Evolutionary conservation across 1,140 invertebrate genomes (phyloP), one percentile per base, ranked within the genome.

Genomic region (Drosophila virilis): DNA sequence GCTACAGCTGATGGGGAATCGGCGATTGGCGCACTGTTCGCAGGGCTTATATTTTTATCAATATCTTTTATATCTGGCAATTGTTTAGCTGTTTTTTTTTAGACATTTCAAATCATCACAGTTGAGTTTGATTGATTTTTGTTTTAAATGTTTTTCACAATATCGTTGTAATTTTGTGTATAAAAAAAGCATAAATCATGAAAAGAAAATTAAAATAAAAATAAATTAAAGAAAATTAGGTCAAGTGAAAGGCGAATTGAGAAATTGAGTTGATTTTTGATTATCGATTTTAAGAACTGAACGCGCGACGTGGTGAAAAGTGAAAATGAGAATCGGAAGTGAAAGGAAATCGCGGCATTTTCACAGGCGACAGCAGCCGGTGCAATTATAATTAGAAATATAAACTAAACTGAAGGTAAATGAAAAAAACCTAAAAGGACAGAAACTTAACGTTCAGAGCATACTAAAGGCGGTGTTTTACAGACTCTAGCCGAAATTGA

Each of bases 391-490:
- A 50, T 50, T 42, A 70, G 32, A 74, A 70, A 62, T 52, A 54
- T 48, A 66, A 54, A 50, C 46, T 50, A 28, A 83, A 80, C 61
- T 40, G 58, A 60, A 28, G 22, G 22, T 28, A 28, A 28, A 28
- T 28, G n/a, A 28, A 28, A 5, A 28, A 5, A 28, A 28, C 22
- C 38, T 40, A 40, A 12, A 10, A 22, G 40, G 59, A 74, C 37
- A 65, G 1, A 58, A 71, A 82, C 51, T 38, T 8, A 73, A 73
- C 12, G 73, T 57, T 83, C 68, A 73, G 67, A 88, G 83, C 83
- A 88, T 74, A 79, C 64, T 79, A 68, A 61, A 83, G 79, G 83
- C 83, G 79, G 83, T 86, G 83, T 86, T 61, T 46, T 83, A 88
- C 79, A 83, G 76, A 79, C 58, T 66, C 78, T 86, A 86, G 68